Conservation (phyloP, 1,140 invertebrate genomes). For the Formica exsecta region DNA sequence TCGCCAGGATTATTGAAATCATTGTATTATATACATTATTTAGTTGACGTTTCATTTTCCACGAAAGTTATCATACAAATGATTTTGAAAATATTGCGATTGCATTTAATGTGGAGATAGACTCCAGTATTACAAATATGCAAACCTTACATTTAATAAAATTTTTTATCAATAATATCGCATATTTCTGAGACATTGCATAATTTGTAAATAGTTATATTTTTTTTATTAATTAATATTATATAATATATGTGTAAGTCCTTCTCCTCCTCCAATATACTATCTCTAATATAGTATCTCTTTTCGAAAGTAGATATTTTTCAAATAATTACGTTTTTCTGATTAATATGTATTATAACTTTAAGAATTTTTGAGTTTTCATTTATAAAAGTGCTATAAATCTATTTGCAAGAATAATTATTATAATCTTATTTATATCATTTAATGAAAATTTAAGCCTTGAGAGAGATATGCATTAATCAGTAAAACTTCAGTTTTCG, state of each 20-base stretch:
- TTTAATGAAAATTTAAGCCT: background rate
- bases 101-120: background rate
- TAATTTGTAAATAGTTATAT: slow-evolving; percentile 51
- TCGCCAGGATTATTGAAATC: background rate
- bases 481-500: background rate
- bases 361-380: background rate
- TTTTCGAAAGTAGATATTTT: slow-evolving; percentile 20
- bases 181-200: slow-evolving; percentile 64
- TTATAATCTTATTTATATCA: background rate
- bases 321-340: background rate
- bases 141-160: background rate
- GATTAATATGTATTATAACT: slow-evolving; percentile 23
- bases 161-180: slow-evolving; percentile 4
- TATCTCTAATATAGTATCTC: too few species aligned
- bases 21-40: background rate
- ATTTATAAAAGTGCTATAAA: background rate
- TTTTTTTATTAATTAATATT: slow-evolving; percentile 7
- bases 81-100: background rate
- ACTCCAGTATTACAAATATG: background rate
- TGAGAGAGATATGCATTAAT: background rate
- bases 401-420: background rate
- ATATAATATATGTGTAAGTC: background rate
- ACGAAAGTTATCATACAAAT: background rate
- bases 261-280: background rate
- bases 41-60: background rate